Evolutionary conservation across 2,113 vertebrate genomes (phyloP), one percentile per base, ranked within the genome.

Genomic region (Oncorhynchus gorbuscha): DNA sequence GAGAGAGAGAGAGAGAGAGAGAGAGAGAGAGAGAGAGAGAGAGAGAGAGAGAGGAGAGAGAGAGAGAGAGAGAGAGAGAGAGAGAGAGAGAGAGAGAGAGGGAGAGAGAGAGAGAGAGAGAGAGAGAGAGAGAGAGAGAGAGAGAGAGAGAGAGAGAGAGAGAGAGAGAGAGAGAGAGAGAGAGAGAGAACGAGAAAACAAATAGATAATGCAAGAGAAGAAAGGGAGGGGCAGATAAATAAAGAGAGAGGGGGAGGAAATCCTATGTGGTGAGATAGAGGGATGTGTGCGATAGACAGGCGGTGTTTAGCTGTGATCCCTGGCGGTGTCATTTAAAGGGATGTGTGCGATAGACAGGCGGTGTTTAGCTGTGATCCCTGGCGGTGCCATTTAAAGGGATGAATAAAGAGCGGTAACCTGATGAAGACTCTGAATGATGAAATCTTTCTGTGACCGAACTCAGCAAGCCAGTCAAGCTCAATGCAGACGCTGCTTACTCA

Each of bases 331-430:
- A 7, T 69, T 77, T 65, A 78, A 83, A 83, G 32, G 83, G 77
- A 79, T 72, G 58, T 75, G 79, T 82, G 83, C 75, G 71, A 79
- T 74, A 18, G 67, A 30, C 3, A 14, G 49, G 14, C 3, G 4
- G 14, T 20, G 80, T 70, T 81, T 59, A 75, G 78, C 74, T 69
- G 81, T 72, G 81, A 82, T 84, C 79, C 81, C 55, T 69, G 14
- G 78, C 18, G 69, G 73, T 49, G 71, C 12, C 72, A 7, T 69
- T 77, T 65, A 78, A 83, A 83, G 32, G 83, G 77, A 79, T 72
- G 58, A 77, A 69, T 20, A 3, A 69, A 66, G 64, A 45, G 24
- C 26, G 28, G 76, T 18, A 20, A 66, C 45, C 26, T 66, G 65
- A 76, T 72, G 66, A 68, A 32, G 13, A 18, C 66, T 32, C 14